Evolutionary conservation across 1,140 invertebrate genomes (phyloP), one percentile per base, ranked within the genome.

Genomic region (Trachymyrmex septentrionalis): DNA sequence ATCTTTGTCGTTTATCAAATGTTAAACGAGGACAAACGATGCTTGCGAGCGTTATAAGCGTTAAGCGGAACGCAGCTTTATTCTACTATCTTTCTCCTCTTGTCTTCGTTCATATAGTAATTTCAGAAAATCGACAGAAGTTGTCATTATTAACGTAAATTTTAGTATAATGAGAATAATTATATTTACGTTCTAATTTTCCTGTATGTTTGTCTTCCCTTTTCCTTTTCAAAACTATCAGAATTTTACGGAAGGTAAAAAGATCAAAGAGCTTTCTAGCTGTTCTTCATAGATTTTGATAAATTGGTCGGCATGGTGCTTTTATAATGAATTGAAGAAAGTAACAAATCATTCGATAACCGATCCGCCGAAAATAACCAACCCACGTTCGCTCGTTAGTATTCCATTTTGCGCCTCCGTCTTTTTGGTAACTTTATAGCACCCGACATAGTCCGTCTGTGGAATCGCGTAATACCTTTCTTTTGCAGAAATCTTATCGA

Each of bases 371-470:
- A 86, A 88, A 90, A 90, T 90, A 90, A 48, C 86, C 71, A 24
- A n/a, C 16, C 14, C 12, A 0, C 53, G 24, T 78, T 64, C 27
- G 30, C 85, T 67, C 63, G 64, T 88, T 81, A 27, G 50, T 86
- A 77, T 75, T 84, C 88, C 67, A 75, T 92, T 90, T 90, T 86
- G 73, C 44, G 10, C 59, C 50, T 19, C 5, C 34, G 48, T 69
- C 75, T 87, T 87, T 85, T 85, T 90, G 84, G 88, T 90, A 87
- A 90, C 89, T 92, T 93, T 93, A 92, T 91, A 48, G 24, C 87
- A 75, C 77, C 63, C 76, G 87, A 72, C 91, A 91, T 88, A 63
- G 71, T 76, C 66, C 44, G 19, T 30, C 27, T n/a, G 48, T 34
- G 19, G 19, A 27, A 63, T 85, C 71, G 34, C 10, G 76, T 48